Conservation (phyloP, 2,888 invertebrate species). For the Camponotus fellah region DNA sequence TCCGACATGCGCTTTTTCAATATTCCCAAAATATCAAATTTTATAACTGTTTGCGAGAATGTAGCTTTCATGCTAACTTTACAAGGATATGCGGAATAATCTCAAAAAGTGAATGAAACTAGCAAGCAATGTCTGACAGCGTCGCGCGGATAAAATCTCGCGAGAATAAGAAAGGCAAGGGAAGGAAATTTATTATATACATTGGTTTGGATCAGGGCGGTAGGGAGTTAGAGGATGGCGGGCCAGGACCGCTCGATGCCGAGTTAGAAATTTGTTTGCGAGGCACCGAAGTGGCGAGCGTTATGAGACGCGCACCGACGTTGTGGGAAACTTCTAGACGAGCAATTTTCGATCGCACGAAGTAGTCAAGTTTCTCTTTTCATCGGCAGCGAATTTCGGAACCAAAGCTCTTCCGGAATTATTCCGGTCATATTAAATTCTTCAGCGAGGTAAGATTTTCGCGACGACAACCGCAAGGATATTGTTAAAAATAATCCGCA, state of each 20-base stretch:
- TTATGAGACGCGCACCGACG: constrained; percentile 37
- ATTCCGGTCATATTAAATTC: constrained; percentile 54
- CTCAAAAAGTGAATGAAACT: constrained; percentile 44
- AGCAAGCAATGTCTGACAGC: constrained; percentile 35
- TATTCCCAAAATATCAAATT: background rate
- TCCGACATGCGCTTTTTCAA: background rate
- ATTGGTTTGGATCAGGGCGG: background rate
- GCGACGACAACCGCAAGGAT: constrained; percentile 14
- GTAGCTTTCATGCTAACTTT: background rate
- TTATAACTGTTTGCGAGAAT: background rate
- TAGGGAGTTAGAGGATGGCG: background rate
- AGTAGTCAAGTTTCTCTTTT: constrained; percentile 15
- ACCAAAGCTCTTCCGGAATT: constrained; percentile 39
- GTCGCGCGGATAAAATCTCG: constrained; percentile 48
- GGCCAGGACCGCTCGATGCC: background rate
- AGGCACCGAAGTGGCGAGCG: constrained; percentile 25
- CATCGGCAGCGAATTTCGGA: constrained; percentile 33
- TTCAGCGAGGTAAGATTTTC: constrained; percentile 39
- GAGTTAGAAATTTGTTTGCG: constrained; percentile 44
- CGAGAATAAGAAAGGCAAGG: constrained; percentile 2
- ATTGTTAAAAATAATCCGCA: constrained; percentile 45
- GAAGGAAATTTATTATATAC: constrained; percentile 47
- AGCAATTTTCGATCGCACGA: constrained; percentile 33
- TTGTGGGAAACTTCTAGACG: constrained; percentile 33
- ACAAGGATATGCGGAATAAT: constrained; percentile 17